phyloP scores from a whole-genome alignment of 2,113 vertebrate species.

The Sorex fumeus region DNA sequence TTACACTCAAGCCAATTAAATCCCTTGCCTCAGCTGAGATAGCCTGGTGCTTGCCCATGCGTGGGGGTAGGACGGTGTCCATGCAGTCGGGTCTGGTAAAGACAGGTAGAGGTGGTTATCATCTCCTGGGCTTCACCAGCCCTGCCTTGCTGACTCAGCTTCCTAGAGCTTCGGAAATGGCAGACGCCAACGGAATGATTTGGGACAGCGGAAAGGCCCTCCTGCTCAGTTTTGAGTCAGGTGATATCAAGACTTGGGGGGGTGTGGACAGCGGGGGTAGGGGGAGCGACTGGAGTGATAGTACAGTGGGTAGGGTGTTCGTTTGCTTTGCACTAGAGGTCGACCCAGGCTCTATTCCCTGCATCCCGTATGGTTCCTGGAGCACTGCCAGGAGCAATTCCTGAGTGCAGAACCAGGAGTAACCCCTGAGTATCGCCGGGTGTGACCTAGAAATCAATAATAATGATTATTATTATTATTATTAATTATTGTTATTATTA shows the following conservation, averaged over 20 bases:
- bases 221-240: not conserved
- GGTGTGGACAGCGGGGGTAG: too few relatives aligned
- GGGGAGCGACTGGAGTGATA: not conserved
- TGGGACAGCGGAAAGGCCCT: not conserved
- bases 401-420: too few relatives aligned
- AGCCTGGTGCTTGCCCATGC: not conserved
- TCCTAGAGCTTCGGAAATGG: not conserved
- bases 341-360: too few relatives aligned
- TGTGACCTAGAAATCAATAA: too few relatives aligned
- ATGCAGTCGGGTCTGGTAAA: not conserved
- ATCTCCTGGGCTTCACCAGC: accelerated
- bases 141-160: accelerated
- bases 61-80: not conserved
- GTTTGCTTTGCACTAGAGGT: too few relatives aligned
- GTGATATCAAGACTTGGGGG: too few relatives aligned
- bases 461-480: too few relatives aligned
- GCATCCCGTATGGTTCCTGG: too few relatives aligned
- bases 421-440: too few relatives aligned
- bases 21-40: not conserved
- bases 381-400: too few relatives aligned
- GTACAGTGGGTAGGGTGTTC: too few relatives aligned
- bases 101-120: not conserved
- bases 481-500: too few relatives aligned
- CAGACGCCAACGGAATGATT: not conserved
- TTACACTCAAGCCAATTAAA: not conserved